Evolutionary conservation across 1,140 invertebrate genomes (phyloP), one percentile per base, ranked within the genome.

Genomic region (Ips nitidus): DNA sequence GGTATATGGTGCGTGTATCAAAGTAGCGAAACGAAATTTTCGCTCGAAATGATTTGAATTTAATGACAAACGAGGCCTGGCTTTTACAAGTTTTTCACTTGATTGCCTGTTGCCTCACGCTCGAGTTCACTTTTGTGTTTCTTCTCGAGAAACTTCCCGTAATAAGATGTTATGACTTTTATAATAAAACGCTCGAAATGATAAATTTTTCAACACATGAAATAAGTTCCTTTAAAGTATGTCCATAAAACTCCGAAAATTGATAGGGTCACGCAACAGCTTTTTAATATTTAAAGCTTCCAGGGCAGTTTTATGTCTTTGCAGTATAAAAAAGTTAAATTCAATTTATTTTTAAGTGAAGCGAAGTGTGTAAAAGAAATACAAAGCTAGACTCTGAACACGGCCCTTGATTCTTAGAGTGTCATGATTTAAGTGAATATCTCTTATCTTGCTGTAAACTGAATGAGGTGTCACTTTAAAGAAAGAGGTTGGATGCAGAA

Each of bases 1-100:
- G 42, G 41, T 61, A 61, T 61, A 50, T 61, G 59, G 59, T 37
- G 59, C 59, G 43, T 61, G 59, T 59, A 59, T 59, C 57, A 59
- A 59, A 59, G 57, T 22, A 59, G 57, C 39, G 57, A 4, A 37
- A 47, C 43, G 40, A 61, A 61, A 61, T 61, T 61, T 61, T 40
- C 43, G 59, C 59, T 47, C 2, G 22, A 37, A 61, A 61, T 61
- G 39, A 61, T 61, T 36, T 61, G 41, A 45, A 47, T 61, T 61
- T 61, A 61, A 61, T 61, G 43, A 61, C 43, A 61, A 61, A 37
- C 43, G 22, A 2, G 8, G 57, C 45, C 6, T 22, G 22, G 45
- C 45, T n/a, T 59, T 59, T 22, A 22, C 22, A 22, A 22, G 22
- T 22, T 22, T 59, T 59, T 38, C 53, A 56, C 22, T 56, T 56